Conservation (phyloP, 2,797 vertebrate genomes). For the Phalanger gymnotis region DNA sequence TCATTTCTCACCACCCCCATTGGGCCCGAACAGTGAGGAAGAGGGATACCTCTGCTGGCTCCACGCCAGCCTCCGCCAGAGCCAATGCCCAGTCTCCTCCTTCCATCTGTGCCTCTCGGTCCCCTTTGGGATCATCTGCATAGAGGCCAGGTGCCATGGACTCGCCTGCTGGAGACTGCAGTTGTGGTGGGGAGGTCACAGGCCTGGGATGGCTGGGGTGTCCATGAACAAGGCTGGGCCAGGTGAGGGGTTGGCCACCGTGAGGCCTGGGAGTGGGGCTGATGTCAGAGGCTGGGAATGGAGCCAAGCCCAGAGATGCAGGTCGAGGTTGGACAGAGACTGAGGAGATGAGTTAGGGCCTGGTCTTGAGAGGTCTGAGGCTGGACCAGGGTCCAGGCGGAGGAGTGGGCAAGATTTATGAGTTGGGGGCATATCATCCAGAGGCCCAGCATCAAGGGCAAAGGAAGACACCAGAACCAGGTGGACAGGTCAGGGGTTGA, state of each 20-base stretch:
- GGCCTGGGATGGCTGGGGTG: fast-evolving
- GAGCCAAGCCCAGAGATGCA: background rate
- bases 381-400: background rate
- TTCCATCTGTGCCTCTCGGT: background rate
- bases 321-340: background rate
- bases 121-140: background rate
- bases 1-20: background rate
- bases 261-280: background rate
- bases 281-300: background rate
- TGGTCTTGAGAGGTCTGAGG: background rate
- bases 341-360: background rate
- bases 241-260: background rate
- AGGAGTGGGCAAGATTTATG: background rate
- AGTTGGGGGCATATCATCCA: background rate
- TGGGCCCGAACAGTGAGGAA: background rate
- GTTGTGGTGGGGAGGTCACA: background rate
- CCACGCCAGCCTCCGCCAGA: background rate
- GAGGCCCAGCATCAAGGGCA: slow-evolving; percentile 15
- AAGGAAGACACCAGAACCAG: background rate
- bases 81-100: background rate
- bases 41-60: background rate
- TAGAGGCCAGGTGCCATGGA: background rate
- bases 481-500: background rate
- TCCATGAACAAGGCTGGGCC: background rate
- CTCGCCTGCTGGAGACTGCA: background rate